Conservation (phyloP, 2,113 vertebrate species). For the Oryzias woworae region DNA sequence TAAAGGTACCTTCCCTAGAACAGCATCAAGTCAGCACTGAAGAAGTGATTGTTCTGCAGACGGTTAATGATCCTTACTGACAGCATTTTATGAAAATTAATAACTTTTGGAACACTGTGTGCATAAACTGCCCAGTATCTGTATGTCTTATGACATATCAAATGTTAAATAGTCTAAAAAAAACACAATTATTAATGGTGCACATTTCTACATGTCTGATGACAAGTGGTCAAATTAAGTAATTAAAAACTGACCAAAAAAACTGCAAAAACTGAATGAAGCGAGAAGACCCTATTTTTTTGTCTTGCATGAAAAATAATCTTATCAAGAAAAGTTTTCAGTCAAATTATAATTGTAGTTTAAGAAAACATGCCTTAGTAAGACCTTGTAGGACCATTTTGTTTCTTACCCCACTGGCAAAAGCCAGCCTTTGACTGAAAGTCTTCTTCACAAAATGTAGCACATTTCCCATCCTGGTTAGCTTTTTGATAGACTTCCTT, state of each 20-base stretch:
- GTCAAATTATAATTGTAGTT: too few species aligned
- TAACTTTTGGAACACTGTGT: constrained; percentile 47
- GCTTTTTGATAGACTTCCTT: constrained; percentile 35
- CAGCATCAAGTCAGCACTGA: constrained; percentile 71
- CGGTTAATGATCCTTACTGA: constrained; percentile 79
- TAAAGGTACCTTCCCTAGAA: constrained; percentile 73
- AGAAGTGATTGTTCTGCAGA: constrained; percentile 75
- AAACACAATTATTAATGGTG: too few species aligned
- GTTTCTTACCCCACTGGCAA: too few species aligned
- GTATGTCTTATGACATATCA: constrained; percentile 8
- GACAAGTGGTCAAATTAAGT: too few species aligned
- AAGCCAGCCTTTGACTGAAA: constrained; percentile 7
- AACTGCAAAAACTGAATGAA: too few species aligned
- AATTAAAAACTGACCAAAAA: not conserved
- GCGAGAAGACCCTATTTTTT: too few species aligned
- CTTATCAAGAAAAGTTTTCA: too few species aligned
- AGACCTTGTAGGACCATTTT: too few species aligned
- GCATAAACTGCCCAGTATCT: constrained; percentile 45
- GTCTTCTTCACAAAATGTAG: constrained; percentile 45
- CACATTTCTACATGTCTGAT: too few species aligned
- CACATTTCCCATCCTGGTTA: constrained; percentile 37
- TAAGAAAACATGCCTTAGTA: too few species aligned
- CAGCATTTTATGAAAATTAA: constrained; percentile 80
- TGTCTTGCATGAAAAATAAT: too few species aligned
- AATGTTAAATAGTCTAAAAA: too few species aligned